Evolutionary conservation across 2,888 invertebrate genomes (phyloP), one percentile per base, ranked within the genome.

Genomic region (Hypena proboscidalis): DNA sequence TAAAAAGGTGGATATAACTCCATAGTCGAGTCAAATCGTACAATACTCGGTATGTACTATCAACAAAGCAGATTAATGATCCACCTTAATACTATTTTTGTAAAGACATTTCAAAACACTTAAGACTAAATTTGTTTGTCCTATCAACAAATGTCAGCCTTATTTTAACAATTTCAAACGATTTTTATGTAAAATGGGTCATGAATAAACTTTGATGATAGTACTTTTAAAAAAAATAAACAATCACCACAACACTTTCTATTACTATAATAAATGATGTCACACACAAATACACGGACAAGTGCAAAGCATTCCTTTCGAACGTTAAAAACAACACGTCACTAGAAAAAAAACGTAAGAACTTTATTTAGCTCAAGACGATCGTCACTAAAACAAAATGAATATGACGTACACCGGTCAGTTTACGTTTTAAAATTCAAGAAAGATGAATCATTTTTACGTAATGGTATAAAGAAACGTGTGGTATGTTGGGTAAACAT

Each of bases 361-460:
- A 58, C 43, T 56, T 62, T 51, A 62, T 66, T 58, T 55, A 58
- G 59, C 46, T n/a, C 32, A 21, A 20, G 26, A n/a, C 32, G 31
- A 45, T 51, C 43, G 45, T 39, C 38, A 45, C 34, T 37, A 34
- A 40, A 39, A 51, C 30, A 47, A 50, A 53, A 52, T 50, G 32
- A 39, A 36, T 51, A 35, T 55, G 49, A 65, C 55, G 50, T 41
- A 26, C 15, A 14, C 35, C 32, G 25, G n/a, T n/a, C 27, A 38
- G 36, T 52, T 29, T 34, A n/a, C 19, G 37, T 43, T 44, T 50
- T 26, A 22, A 37, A 35, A 31, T n/a, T 13, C 31, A 27, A 37
- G 15, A 44, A 37, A 21, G 26, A 39, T 62, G 58, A 60, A 13
- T 62, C 62, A 62, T 17, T 11, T 39, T 32, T 25, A 27, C 43